A percentile compares a stretch with the other conserved stretches of the same genome.
These are phyloP conservation scores for Papilio glaucus DNA, from an alignment of 1,140 invertebrate species.

Conservation along the genomic window DNA sequence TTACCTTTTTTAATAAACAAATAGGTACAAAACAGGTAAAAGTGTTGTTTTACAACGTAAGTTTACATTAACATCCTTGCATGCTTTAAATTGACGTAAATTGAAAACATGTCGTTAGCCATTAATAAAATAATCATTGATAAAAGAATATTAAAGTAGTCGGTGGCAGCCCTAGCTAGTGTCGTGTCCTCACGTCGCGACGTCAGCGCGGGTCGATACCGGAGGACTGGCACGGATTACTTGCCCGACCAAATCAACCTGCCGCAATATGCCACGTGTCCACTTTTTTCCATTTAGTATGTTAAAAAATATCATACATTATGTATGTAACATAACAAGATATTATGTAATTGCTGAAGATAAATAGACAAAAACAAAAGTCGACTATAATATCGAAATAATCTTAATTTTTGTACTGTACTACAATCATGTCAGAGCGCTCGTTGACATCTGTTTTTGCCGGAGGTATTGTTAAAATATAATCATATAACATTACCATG, in stretches of 20 bases:
- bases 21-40: too few relatives aligned
- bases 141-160: background rate
- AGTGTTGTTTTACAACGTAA: too few relatives aligned
- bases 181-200: constrained; percentile 31
- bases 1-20: too few relatives aligned
- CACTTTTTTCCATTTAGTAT: background rate
- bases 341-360: too few relatives aligned
- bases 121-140: background rate
- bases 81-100: background rate
- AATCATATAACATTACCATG: too few relatives aligned
- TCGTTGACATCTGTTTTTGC: too few relatives aligned
- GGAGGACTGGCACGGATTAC: constrained; percentile 36
- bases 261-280: constrained; percentile 14
- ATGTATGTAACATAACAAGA: too few relatives aligned
- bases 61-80: too few relatives aligned
- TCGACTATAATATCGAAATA: too few relatives aligned
- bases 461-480: too few relatives aligned
- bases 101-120: background rate
- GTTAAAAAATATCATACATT: background rate
- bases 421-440: too few relatives aligned
- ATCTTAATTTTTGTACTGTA: too few relatives aligned
- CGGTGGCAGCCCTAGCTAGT: constrained; percentile 29
- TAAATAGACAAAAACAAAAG: background rate
- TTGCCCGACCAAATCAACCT: constrained; percentile 30
- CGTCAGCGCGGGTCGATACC: constrained; percentile 38